Evolutionary conservation across 2,113 vertebrate genomes (phyloP).

Genomic region (Cololabis saira): DNA sequence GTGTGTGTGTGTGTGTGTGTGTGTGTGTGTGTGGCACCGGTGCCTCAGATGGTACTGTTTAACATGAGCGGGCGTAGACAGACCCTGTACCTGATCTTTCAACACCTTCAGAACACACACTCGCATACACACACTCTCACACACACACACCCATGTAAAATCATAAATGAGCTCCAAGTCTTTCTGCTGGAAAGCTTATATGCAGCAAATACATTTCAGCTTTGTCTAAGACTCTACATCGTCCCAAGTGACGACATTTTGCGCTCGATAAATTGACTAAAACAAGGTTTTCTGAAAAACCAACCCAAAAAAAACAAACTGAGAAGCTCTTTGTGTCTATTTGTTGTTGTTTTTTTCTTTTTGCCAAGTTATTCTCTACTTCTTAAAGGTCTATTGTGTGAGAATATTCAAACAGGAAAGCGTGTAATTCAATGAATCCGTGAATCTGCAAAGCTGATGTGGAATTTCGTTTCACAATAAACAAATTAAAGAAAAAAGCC

Average conservation of each 20-base stretch:
- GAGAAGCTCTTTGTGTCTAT: no score
- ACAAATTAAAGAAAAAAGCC: constrained; percentile 20
- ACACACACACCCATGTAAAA: constrained; percentile 14
- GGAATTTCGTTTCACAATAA: constrained; percentile 33
- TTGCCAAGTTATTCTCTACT: neutral
- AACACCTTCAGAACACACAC: constrained; percentile 51
- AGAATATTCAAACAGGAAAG: neutral
- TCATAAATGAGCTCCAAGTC: constrained; percentile 43
- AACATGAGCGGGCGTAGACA: constrained; percentile 25
- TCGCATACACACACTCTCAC: no score
- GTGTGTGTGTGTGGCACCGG: constrained; percentile 22
- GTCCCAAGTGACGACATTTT: no score
- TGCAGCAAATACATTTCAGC: constrained; percentile 35
- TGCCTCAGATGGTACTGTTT: constrained; percentile 61
- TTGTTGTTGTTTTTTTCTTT: no score
- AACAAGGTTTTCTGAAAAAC: no score
- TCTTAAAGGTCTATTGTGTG: constrained; percentile 1
- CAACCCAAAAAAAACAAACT: no score
- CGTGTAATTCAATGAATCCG: no score
- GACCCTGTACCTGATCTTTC: constrained; percentile 65
- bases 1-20: neutral
- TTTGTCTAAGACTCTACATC: no score
- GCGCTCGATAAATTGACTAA: no score
- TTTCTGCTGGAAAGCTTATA: constrained; percentile 31
- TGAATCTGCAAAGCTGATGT: constrained; percentile 1